Base-by-base conservation (phyloP, 2,113 vertebrate genomes). In the Mastomys natalensis region DNA sequence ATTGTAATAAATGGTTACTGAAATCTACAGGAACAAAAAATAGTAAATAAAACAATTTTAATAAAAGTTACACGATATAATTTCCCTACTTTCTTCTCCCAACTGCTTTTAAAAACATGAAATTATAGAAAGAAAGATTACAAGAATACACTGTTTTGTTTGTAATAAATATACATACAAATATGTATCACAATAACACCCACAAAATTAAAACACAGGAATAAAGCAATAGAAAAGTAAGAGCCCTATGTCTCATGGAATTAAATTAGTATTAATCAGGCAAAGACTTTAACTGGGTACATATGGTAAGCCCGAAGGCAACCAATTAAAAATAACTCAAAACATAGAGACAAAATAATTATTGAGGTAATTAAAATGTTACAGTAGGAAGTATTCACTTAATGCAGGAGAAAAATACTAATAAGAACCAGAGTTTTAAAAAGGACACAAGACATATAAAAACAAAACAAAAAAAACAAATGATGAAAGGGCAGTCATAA, bases 341-440 rank as follows among this genome's bases (percentile, higher is more conserved):
- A 93, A 70, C 13, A 81, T 74, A n/a, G 58, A 53, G 22, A 74
- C 29, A 94, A 73, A 95, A 90, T 31, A 87, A 66, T 87, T 55
- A 87, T 74, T 87, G 64, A 78, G 87, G 58, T 77, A 55, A 62
- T 89, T 93, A 93, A 92, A 96, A 94, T 58, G 62, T 48, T 95
- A 73, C 31, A 80, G 53, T 88, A 91, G 77, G 48, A 90, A 78
- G 45, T 48, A 72, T 29, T 89, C 48, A 64, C 37, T 81, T 74
- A 87, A 77, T 64, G 26, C 51, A 62, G 34, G 92, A 68, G n/a
- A 85, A 88, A 51, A 72, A 21, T 40, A 68, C 37, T 93, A 21
- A 48, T 45, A n/a, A 80, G 26, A 43, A 68, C 11, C 31, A 85
- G 53, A 31, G 16, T 77, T 40, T 77, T 55, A 0, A 45, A n/a